Conservation (phyloP, 2,888 invertebrate species). For the Podotricha telesiphe region DNA sequence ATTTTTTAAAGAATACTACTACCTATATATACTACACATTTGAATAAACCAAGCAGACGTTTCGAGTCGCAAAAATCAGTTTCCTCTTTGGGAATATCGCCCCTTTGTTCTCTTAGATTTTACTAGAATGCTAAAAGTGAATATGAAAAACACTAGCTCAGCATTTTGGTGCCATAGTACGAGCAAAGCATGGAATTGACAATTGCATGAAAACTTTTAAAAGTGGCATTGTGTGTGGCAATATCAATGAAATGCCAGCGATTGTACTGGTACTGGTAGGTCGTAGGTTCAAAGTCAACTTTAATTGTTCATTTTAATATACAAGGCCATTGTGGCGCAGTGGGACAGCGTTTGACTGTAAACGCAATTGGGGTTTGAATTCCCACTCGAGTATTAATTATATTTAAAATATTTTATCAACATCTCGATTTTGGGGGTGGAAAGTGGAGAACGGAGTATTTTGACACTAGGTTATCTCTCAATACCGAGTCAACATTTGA, state of each 20-base stretch:
- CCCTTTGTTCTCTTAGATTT: conserved; percentile 41
- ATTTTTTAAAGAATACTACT: not conserved
- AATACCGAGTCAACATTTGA: no score
- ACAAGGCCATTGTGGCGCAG: no score
- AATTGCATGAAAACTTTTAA: not conserved
- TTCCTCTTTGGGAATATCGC: conserved; percentile 31
- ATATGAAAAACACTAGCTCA: conserved; percentile 41
- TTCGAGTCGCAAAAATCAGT: conserved; percentile 37
- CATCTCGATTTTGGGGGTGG: no score
- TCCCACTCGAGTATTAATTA: no score
- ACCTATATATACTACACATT: not conserved
- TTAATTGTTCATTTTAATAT: no score
- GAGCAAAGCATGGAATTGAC: conserved; percentile 1
- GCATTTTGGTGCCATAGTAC: conserved; percentile 21
- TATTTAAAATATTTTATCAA: no score
- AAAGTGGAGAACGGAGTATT: no score
- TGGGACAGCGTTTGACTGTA: no score
- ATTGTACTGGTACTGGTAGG: no score
- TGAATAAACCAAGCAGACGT: conserved; percentile 31
- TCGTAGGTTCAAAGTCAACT: no score
- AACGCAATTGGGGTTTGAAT: no score
- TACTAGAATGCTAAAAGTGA: conserved; percentile 39
- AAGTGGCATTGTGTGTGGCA: not conserved
- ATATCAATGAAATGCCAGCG: not conserved
- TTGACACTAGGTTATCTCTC: no score